phyloP scores from a whole-genome alignment of 2,888 invertebrate species.

The Cryptops parisi region DNA sequence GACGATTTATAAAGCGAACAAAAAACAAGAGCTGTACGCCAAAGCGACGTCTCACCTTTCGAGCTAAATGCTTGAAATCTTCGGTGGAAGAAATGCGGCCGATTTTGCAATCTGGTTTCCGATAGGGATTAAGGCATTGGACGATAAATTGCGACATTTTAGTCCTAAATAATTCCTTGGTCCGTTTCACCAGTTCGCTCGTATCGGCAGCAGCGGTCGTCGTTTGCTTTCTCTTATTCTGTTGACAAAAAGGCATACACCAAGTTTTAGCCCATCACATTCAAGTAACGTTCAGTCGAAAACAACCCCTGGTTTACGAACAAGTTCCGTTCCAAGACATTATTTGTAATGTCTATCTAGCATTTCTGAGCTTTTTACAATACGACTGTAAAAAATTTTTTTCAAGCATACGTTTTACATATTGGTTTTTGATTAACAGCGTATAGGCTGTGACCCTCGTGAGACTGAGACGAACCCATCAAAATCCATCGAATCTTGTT shows the following conservation, averaged over 20 bases:
- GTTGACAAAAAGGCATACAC: neutral
- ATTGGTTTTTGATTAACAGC: too few relatives aligned
- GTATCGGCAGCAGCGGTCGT: conserved; percentile 36
- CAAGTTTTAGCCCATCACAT: neutral
- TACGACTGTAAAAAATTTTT: too few relatives aligned
- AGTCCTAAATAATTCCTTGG: conserved; percentile 74
- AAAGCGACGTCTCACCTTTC: conserved; percentile 51
- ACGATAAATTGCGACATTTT: conserved; percentile 57
- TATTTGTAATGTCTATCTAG: too few relatives aligned
- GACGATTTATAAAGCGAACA: neutral
- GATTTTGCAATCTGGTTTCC: conserved; percentile 64
- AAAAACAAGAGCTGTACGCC: neutral
- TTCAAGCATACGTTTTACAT: too few relatives aligned
- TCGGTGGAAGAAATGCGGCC: conserved; percentile 77
- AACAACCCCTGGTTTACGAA: too few relatives aligned
- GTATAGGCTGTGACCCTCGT: too few relatives aligned
- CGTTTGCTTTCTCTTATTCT: conserved; percentile 29
- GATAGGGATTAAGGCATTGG: conserved; percentile 71
- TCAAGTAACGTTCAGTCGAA: too few relatives aligned
- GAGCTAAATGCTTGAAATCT: conserved; percentile 85
- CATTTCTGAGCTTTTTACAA: too few relatives aligned
- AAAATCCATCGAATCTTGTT: too few relatives aligned
- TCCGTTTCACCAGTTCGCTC: conserved; percentile 46
- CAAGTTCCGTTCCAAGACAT: too few relatives aligned
- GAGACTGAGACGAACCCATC: too few relatives aligned